These are phyloP conservation scores for Oithona nana DNA, from an alignment of 2,888 invertebrate species.

Conservation along the genomic window DNA sequence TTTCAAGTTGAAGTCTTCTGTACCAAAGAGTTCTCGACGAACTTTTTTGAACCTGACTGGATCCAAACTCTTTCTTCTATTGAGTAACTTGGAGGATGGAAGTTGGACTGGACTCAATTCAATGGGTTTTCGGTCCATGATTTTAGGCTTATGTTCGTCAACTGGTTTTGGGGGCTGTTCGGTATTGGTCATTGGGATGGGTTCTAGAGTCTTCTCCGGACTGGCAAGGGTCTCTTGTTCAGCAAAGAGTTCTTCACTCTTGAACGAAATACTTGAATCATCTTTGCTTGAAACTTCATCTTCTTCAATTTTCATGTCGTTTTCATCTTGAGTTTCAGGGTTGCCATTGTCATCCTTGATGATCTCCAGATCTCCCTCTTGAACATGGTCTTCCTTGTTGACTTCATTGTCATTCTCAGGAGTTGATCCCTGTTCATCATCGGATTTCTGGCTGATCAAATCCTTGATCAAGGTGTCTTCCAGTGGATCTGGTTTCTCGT, in stretches of 20 bases:
- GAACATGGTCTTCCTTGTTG: background rate
- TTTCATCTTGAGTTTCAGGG: background rate
- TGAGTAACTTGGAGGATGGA: background rate
- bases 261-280: too few relatives aligned
- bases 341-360: background rate
- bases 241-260: too few relatives aligned
- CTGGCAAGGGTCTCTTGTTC: too few relatives aligned
- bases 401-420: background rate
- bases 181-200: too few relatives aligned
- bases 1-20: background rate
- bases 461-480: background rate
- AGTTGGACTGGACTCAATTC: too few relatives aligned
- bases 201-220: too few relatives aligned
- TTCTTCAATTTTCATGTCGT: too few relatives aligned
- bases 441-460: background rate
- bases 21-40: background rate
- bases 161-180: too few relatives aligned
- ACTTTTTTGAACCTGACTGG: background rate
- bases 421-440: background rate
- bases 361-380: background rate
- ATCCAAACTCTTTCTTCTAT: background rate
- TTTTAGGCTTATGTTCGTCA: too few relatives aligned
- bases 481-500: background rate
- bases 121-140: too few relatives aligned
- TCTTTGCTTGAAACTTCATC: too few relatives aligned